Percentiles rank a stretch among this genome's conserved stretches.
Conservation (phyloP, 2,888 invertebrate species). For the Zonitis immaculata region DNA sequence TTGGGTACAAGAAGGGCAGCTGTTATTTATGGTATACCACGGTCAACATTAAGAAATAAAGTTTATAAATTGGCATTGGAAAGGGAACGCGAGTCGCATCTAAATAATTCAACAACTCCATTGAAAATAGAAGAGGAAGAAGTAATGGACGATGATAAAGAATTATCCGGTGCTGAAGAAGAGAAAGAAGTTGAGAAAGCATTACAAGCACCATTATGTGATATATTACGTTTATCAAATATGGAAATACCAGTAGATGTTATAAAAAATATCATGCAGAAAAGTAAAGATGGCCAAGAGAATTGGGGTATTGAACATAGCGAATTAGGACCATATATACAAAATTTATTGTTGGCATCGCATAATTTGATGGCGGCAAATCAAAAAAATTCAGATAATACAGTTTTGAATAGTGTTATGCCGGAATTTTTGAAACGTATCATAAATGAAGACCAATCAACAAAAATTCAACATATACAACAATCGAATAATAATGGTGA, state of each 20-base stretch:
- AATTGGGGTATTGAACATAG: constrained; percentile 42
- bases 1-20: constrained; percentile 91
- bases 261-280: constrained; percentile 52
- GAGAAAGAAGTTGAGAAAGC: constrained; percentile 59
- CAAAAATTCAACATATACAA: constrained; percentile 24
- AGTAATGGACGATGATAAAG: constrained; percentile 56
- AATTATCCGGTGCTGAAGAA: constrained; percentile 56
- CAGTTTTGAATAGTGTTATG: constrained; percentile 44
- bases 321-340: constrained; percentile 52
- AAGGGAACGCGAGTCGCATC: constrained; percentile 62
- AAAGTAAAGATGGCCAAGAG: constrained; percentile 45
- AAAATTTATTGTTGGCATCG: constrained; percentile 50
- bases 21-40: constrained; percentile 92
- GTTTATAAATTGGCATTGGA: constrained; percentile 79
- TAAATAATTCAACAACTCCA: constrained; percentile 41
- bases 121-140: constrained; percentile 50
- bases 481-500: constrained; percentile 44
- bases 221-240: constrained; percentile 45
- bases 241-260: constrained; percentile 53
- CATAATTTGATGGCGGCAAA: constrained; percentile 39
- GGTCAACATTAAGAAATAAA: constrained; percentile 94
- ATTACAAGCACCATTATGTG: constrained; percentile 51
- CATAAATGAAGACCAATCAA: constrained; percentile 16
- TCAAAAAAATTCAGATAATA: constrained; percentile 39
- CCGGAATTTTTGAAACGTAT: constrained; percentile 49